These are phyloP conservation scores for Protaetia brevitarsis DNA, from an alignment of 1,140 invertebrate genomes.

Conservation along the genomic window DNA sequence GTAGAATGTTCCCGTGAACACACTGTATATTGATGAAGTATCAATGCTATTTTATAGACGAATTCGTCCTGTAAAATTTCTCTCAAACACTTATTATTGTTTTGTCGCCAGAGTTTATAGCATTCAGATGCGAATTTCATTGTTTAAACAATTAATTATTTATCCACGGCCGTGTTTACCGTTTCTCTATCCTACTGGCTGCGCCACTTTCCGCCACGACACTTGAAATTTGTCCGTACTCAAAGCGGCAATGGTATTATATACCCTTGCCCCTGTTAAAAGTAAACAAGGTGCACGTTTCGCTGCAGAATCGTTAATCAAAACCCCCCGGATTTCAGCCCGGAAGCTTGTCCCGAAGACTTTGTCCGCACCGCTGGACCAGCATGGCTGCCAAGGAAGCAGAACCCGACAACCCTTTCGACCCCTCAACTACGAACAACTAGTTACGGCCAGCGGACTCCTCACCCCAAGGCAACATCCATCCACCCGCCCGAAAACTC, in stretches of 20 bases:
- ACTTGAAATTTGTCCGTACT: not conserved
- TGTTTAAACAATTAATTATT: conserved; percentile 17
- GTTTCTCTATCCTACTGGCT: not conserved
- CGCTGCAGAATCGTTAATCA: conserved; percentile 42
- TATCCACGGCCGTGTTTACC: not conserved
- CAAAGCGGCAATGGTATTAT: not conserved
- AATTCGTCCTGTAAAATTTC: too few species aligned
- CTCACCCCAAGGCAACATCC: too few species aligned
- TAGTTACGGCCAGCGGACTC: not conserved
- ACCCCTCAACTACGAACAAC: conserved; percentile 13
- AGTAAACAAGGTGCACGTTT: conserved; percentile 19
- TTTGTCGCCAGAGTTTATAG: too few species aligned
- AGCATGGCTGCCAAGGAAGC: conserved; percentile 37
- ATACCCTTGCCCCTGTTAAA: not conserved
- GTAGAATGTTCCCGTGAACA: too few species aligned
- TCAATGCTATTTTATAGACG: too few species aligned
- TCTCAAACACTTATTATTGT: too few species aligned
- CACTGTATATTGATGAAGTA: too few species aligned
- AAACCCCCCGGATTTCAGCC: conserved; percentile 29
- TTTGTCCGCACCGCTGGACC: conserved; percentile 43
- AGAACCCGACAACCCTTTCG: conserved; percentile 23
- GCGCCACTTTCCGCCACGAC: not conserved
- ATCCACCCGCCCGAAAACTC: conserved; percentile 20
- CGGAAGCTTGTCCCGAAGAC: conserved; percentile 33
- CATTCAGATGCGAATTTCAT: not conserved